Conservation (phyloP, 2,113 vertebrate genomes). For the Ictalurus furcatus region DNA sequence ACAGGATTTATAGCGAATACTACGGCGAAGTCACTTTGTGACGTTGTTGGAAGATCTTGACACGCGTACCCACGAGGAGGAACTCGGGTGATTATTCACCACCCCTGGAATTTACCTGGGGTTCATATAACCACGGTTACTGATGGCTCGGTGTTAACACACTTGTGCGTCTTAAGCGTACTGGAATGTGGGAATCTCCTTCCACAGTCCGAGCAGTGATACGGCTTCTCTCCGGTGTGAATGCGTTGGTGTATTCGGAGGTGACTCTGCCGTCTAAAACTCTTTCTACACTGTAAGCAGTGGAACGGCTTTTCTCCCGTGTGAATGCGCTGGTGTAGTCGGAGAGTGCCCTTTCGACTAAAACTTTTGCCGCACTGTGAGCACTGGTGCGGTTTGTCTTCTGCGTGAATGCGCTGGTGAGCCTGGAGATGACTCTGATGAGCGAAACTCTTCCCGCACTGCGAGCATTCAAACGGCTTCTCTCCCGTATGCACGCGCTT, state of each 20-base stretch:
- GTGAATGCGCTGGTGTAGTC: conserved; percentile 4
- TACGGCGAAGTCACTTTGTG: not conserved
- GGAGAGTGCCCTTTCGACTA: not conserved
- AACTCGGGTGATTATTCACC: not conserved
- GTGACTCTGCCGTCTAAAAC: not conserved
- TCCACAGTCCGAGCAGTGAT: conserved; percentile 3
- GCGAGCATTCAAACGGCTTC: not conserved
- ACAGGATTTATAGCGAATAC: not conserved
- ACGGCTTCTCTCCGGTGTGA: not conserved
- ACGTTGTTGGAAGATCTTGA: not conserved
- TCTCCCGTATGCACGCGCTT: not conserved
- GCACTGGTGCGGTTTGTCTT: not conserved
- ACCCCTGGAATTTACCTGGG: not conserved
- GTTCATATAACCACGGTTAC: conserved; percentile 15
- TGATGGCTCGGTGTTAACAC: not conserved
- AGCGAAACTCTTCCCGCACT: not conserved
- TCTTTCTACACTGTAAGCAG: not conserved
- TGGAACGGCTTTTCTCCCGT: not conserved
- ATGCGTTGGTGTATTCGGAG: not conserved
- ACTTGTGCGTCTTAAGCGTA: not conserved
- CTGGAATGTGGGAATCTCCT: not conserved
- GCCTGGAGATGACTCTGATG: not conserved
- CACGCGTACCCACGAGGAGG: not conserved
- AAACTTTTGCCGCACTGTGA: not conserved
- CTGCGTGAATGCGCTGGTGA: not conserved